Base-by-base conservation (phyloP, 2,113 vertebrate species). In the Sorex fumeus region DNA sequence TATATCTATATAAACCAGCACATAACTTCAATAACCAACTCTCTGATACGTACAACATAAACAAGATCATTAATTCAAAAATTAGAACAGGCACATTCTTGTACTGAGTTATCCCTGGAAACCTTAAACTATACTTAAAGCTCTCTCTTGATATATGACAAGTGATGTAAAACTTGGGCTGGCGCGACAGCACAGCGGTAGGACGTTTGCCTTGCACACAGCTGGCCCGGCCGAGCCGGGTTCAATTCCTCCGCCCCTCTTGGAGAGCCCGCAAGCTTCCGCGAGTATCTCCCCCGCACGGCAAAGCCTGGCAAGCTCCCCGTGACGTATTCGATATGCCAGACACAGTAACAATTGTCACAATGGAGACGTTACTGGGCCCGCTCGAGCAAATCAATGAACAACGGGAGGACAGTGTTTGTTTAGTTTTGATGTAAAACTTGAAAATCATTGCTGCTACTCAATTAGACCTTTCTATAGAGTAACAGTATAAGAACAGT, bases 11-110 rank as follows among this genome's bases (percentile, higher is more conserved):
- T 11, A 76, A 67, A 19, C 16, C 5, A 18, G 12, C 5, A 28
- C 27, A 23, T 40, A 47, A 47, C 23, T 57, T n/a, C n/a, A 86
- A 57, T 75, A 87, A 78, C 40, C 74, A 81, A 74, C 71, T 74
- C 27, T 28, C 43, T 4, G 15, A 28, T 8, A 27, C 1, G 6
- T 72, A 84, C 16, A 69, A 32, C 13, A 78, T 75, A 23, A 6
- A 66, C 0, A 8, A 92, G 86, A 19, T 60, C 57, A 60, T 60
- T 60, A 19, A 60, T 60, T 60, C 23, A 60, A 60, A 60, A 71
- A 67, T 57, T 47, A 40, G 78, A 19, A 8, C n/a, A 28, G 27
- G 18, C 5, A 50, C 13, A 69, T 7, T 11, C 19, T 60, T 45
- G 50, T 2, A 32, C 25, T 45, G 60, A 93, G 6, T 23, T 34